Evolutionary conservation across 2,888 invertebrate genomes (phyloP), one percentile per base, ranked within the genome.

Genomic region (Sphecodes monilicornis): DNA sequence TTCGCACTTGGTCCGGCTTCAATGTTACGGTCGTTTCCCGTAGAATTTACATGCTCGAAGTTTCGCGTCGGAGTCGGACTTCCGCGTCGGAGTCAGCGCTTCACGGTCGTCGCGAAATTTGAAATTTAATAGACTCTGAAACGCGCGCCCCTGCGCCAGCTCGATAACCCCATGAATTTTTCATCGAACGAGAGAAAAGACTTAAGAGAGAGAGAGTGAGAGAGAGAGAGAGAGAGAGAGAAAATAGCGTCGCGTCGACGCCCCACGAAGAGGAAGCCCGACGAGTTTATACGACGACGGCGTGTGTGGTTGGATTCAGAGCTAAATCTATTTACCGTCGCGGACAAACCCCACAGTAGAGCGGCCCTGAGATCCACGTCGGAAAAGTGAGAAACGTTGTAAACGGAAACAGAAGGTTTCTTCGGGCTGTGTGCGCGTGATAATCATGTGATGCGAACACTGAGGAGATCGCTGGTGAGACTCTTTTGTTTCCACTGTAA

Each of bases 261-360:
- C 64, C 39, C 26, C 16, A n/a, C 54, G 32, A 36, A 46, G 41
- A 70, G 79, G 77, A 85, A 80, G 66, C 80, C 77, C 50, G 54
- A 75, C 57, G 77, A 84, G 77, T 78, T 82, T 75, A 71, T 68
- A 70, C 74, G 68, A 71, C 75, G 75, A 57, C 68, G 71, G 57
- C n/a, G n/a, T 64, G 74, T 57, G 76, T 43, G 82, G 41, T 54
- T 39, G 57, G 78, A 54, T 80, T 77, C 80, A 43, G 50, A 66
- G 77, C 29, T 77, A 84, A 85, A 84, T 80, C 85, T 80, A 80
- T 85, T 85, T 80, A 84, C 71, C 68, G 80, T 68, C 77, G 46
- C 76, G 71, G 70, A 74, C 66, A 57, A 80, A 80, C 80, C 66
- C 74, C 57, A 22, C 32, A 41, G 66, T 79, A 70, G 76, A 46